These are phyloP conservation scores for Clarias platycephalus DNA, from an alignment of 2,797 vertebrate species.

Conservation along the genomic window DNA sequence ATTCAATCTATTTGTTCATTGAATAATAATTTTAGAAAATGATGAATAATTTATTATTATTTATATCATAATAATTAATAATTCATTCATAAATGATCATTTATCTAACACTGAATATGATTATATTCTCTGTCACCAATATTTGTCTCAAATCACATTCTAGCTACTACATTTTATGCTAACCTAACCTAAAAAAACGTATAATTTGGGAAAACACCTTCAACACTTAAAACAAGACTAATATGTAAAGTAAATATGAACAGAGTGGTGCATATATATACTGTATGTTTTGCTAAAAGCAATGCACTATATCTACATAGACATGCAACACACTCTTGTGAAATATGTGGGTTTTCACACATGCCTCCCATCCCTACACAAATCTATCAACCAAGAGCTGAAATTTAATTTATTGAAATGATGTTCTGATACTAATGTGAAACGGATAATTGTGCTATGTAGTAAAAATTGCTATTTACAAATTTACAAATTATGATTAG, in stretches of 20 bases:
- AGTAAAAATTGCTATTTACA: background rate
- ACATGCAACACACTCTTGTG: background rate
- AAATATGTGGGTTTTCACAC: no score
- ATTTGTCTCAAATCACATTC: background rate
- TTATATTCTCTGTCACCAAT: background rate
- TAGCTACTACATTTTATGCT: background rate
- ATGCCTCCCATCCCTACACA: background rate
- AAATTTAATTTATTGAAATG: background rate
- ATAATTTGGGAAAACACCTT: background rate
- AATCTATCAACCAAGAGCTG: background rate
- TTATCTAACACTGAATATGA: no score
- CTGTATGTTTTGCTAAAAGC: background rate
- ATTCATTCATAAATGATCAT: no score
- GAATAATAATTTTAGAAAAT: background rate
- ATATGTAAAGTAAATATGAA: background rate
- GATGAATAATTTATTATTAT: background rate
- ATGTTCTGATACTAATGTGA: background rate
- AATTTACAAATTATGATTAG: background rate
- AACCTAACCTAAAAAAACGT: no score
- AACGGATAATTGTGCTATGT: background rate
- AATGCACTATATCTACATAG: background rate
- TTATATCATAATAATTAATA: no score
- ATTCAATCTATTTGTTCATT: background rate
- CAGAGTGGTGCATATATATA: background rate
- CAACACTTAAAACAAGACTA: background rate